Percentiles rank a stretch among this genome's conserved stretches.
Conservation (phyloP, 2,797 vertebrate species). For the Lepus townsendii region DNA sequence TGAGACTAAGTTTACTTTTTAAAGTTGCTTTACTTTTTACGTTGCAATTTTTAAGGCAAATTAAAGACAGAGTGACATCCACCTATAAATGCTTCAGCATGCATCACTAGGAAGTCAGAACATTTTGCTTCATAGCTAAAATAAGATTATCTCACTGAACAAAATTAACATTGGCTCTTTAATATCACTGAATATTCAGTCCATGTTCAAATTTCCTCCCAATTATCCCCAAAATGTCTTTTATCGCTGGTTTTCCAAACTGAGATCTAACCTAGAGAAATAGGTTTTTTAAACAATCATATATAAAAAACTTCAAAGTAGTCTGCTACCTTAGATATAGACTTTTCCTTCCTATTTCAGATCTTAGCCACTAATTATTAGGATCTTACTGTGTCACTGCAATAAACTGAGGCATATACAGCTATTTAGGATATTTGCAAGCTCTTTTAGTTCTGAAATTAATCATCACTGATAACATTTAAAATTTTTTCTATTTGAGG, state of each 20-base stretch:
- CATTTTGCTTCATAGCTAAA: constrained; percentile 28
- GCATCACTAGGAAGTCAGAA: constrained; percentile 13
- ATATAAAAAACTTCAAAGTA: not conserved
- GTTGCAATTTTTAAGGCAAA: constrained; percentile 59
- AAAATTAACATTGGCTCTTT: constrained; percentile 48
- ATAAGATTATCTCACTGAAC: constrained; percentile 25
- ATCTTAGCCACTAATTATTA: constrained; percentile 6
- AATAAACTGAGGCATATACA: not conserved
- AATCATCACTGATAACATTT: constrained; percentile 7
- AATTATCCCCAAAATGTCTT: not conserved
- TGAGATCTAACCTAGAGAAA: constrained; percentile 50
- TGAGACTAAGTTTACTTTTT: constrained; percentile 42
- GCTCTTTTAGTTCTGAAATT: constrained; percentile 30
- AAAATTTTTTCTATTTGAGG: not conserved
- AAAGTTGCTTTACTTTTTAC: constrained; percentile 26
- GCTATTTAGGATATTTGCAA: constrained; percentile 7
- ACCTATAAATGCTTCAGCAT: constrained; percentile 13
- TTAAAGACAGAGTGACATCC: not conserved
- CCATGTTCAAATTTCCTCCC: constrained; percentile 25
- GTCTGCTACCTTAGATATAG: not conserved
- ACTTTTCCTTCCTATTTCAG: constrained; percentile 40
- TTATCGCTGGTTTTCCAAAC: constrained; percentile 20
- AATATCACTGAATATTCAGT: constrained; percentile 25
- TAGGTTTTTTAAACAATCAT: not conserved
- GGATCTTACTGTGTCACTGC: not conserved